A percentile compares a stretch with the other conserved stretches of the same genome.
Conservation (phyloP, 2,113 vertebrate genomes). For the Planiliza haematocheilus region DNA sequence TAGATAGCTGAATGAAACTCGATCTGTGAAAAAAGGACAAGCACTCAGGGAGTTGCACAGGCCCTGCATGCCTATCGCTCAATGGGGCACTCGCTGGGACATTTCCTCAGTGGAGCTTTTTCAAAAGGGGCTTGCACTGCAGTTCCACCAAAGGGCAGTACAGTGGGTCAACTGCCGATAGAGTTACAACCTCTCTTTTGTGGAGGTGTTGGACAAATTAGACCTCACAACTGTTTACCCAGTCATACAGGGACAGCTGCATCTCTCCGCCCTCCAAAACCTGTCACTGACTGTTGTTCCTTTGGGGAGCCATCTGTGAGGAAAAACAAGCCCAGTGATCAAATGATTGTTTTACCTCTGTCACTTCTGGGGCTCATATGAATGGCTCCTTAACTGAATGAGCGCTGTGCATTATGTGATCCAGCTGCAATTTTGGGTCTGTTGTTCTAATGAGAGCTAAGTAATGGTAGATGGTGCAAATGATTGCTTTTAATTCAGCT, state of each 20-base stretch:
- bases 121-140: constrained; percentile 71
- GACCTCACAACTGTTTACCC: constrained; percentile 77
- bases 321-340: constrained; percentile 54
- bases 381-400: constrained; percentile 32
- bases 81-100: constrained; percentile 68
- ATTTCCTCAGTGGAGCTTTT: constrained; percentile 68
- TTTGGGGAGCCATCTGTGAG: constrained; percentile 78
- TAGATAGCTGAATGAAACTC: constrained; percentile 74
- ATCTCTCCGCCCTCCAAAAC: constrained; percentile 63
- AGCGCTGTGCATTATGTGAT: constrained; percentile 40
- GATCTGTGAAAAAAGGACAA: constrained; percentile 69
- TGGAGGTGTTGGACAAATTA: constrained; percentile 80
- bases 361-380: constrained; percentile 36
- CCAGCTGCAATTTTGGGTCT: constrained; percentile 53
- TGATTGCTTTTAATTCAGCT: constrained; percentile 6
- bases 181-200: constrained; percentile 79
- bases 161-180: constrained; percentile 79
- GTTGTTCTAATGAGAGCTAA: constrained; percentile 40
- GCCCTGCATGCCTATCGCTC: constrained; percentile 72
- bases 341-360: constrained; percentile 71
- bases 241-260: constrained; percentile 79
- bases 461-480: constrained; percentile 32
- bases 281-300: constrained; percentile 67
- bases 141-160: constrained; percentile 72
- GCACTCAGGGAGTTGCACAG: constrained; percentile 65